Evolutionary conservation across 2,888 invertebrate species (phyloP), one percentile per base, ranked within the genome.

Genomic region (Meiosimyza decipiens): DNA sequence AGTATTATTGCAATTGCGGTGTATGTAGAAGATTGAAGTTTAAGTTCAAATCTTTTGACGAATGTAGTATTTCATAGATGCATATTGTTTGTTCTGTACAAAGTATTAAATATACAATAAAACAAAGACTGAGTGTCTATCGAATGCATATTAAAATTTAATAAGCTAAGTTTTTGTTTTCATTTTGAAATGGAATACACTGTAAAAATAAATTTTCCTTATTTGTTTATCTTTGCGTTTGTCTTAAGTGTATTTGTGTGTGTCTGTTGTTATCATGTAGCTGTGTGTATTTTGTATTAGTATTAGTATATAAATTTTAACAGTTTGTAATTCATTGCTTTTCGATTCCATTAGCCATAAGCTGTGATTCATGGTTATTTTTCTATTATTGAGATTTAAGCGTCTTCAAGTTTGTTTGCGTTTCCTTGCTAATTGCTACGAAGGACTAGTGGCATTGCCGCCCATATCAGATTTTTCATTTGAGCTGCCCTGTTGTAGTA

Each of bases 391-490:
- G 40, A 15, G 70, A 63, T 15, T 47, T 63, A 54, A 54, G 62
- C 62, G 62, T 63, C 18, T 51, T 70, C 70, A 70, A 70, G 63
- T 70, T 52, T 63, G 62, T 63, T 54, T 62, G 49, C 70, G 60
- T 55, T 60, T 67, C 71, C 72, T 69, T 55, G 59, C 78, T 83
- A 79, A 83, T 83, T 85, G 87, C 86, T 87, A 87, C 85, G 87
- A 82, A 78, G 81, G 79, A 71, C 80, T 82, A 72, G 80, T 79
- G n/a, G 67, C 70, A 7, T 59, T 59, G 18, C 72, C 73, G 16
- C 71, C 79, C 15, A 67, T 74, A 60, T 79, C 81, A 11, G 78
- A 76, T 74, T 79, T 80, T 71, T 82, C 82, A 75, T 79, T 79
- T 54, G 82, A 83, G 77, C 80, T 82, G 76, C 81, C 80, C 71